Conservation (phyloP, 2,113 vertebrate species). For the Hyla sarda region DNA sequence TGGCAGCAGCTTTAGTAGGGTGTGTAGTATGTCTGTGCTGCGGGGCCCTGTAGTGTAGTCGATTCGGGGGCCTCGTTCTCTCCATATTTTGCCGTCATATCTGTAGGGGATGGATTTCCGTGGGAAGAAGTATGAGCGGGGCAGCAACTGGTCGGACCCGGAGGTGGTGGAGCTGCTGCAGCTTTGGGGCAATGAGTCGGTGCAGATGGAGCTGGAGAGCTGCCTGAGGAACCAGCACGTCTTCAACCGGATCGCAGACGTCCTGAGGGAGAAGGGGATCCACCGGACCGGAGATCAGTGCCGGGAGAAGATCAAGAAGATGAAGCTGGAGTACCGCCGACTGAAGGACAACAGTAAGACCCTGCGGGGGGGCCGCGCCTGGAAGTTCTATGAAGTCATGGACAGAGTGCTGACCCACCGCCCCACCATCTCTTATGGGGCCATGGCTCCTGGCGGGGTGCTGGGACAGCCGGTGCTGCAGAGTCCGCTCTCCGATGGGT, state of each 20-base stretch:
- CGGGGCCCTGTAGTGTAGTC: neutral
- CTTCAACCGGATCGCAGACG: constrained; percentile 86
- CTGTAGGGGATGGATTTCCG: constrained; percentile 79
- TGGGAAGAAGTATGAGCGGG: constrained; percentile 84
- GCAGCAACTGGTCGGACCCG: constrained; percentile 89
- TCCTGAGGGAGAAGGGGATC: constrained; percentile 82
- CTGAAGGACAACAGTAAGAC: constrained; percentile 86
- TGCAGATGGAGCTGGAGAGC: constrained; percentile 86
- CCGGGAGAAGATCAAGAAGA: constrained; percentile 92
- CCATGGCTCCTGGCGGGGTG: constrained; percentile 73
- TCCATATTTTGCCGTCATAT: neutral
- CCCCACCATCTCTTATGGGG: constrained; percentile 77
- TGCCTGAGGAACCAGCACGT: constrained; percentile 87
- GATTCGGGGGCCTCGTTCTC: neutral
- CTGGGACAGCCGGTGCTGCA: constrained; percentile 78
- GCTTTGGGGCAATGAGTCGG: constrained; percentile 85
- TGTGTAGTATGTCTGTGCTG: neutral
- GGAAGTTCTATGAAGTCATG: constrained; percentile 92
- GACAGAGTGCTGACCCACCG: constrained; percentile 85
- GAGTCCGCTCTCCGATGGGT: constrained; percentile 65
- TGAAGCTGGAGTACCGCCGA: constrained; percentile 90
- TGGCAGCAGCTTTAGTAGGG: neutral
- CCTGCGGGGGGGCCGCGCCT: constrained; percentile 74
- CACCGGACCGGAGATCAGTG: constrained; percentile 85
- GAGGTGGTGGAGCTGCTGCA: constrained; percentile 88